Evolutionary conservation across 2,113 vertebrate species (phyloP).

Genomic region (Cottus gobio): DNA sequence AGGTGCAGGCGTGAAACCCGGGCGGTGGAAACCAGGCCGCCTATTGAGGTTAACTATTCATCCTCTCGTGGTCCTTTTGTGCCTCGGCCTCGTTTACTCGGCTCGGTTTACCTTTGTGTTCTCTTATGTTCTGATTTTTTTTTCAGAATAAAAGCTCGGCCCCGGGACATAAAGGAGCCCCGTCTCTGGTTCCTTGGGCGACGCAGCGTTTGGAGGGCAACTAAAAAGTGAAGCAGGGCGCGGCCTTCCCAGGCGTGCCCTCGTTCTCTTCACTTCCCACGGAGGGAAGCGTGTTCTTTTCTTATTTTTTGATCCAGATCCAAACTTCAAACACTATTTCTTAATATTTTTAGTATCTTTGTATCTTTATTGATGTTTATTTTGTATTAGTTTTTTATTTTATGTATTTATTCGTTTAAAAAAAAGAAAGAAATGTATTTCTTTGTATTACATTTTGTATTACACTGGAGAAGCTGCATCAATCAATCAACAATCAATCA

Average conservation of each 20-base stretch:
- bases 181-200: slow-evolving; percentile 55
- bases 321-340: neutral
- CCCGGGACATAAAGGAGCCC: slow-evolving; percentile 30
- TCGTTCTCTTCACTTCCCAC: neutral
- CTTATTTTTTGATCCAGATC: neutral
- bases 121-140: slow-evolving; percentile 31
- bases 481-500: too few species aligned
- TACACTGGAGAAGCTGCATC: too few species aligned
- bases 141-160: slow-evolving; percentile 29
- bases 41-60: slow-evolving; percentile 63
- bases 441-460: too few species aligned
- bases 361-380: too few species aligned
- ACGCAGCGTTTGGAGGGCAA: neutral
- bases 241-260: neutral
- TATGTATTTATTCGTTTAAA: too few species aligned
- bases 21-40: slow-evolving; percentile 77
- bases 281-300: neutral
- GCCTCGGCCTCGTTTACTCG: slow-evolving; percentile 27
- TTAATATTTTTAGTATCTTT: neutral
- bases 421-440: too few species aligned
- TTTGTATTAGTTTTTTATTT: too few species aligned
- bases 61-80: slow-evolving; percentile 54
- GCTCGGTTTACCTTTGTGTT: slow-evolving; percentile 57
- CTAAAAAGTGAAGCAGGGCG: neutral
- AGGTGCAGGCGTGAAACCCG: neutral